Conservation (phyloP, 2,888 invertebrate species). For the Helicoverpa assulta region DNA sequence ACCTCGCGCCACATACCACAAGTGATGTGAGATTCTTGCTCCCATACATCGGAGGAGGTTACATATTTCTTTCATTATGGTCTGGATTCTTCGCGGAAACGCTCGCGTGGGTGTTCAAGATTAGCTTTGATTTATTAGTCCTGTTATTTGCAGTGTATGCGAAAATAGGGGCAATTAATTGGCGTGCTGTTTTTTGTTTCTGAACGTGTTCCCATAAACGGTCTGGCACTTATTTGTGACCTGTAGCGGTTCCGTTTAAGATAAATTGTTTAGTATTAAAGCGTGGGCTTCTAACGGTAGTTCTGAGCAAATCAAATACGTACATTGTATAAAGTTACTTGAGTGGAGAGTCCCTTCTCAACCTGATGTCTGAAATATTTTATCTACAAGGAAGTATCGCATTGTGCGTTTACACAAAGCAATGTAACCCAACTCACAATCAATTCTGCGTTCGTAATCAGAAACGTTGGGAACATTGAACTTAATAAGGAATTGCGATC, state of each 20-base stretch:
- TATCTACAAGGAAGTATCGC: slow-evolving; percentile 12
- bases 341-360: slow-evolving; percentile 8
- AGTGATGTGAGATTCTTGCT: slow-evolving; percentile 53
- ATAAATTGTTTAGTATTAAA: slow-evolving; percentile 9
- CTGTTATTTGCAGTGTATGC: slow-evolving; percentile 35
- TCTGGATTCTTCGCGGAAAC: slow-evolving; percentile 38
- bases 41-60: slow-evolving; percentile 47
- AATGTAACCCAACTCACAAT: slow-evolving; percentile 47
- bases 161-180: slow-evolving; percentile 32
- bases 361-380: slow-evolving; percentile 3
- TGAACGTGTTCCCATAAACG: slow-evolving; percentile 12
- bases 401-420: slow-evolving; percentile 31
- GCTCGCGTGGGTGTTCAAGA: slow-evolving; percentile 34
- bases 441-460: slow-evolving; percentile 44
- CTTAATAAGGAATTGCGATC: slow-evolving; percentile 40
- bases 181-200: slow-evolving; percentile 20
- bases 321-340: neutral
- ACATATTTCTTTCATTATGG: slow-evolving; percentile 50
- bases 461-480: slow-evolving; percentile 29
- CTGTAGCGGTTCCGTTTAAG: slow-evolving; percentile 15
- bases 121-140: slow-evolving; percentile 45
- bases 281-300: slow-evolving; percentile 31
- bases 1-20: slow-evolving; percentile 54
- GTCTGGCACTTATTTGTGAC: slow-evolving; percentile 19
- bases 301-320: slow-evolving; percentile 17